phyloP scores from a whole-genome alignment of 1,140 invertebrate genomes.

The Drosophila subpulchrella region DNA sequence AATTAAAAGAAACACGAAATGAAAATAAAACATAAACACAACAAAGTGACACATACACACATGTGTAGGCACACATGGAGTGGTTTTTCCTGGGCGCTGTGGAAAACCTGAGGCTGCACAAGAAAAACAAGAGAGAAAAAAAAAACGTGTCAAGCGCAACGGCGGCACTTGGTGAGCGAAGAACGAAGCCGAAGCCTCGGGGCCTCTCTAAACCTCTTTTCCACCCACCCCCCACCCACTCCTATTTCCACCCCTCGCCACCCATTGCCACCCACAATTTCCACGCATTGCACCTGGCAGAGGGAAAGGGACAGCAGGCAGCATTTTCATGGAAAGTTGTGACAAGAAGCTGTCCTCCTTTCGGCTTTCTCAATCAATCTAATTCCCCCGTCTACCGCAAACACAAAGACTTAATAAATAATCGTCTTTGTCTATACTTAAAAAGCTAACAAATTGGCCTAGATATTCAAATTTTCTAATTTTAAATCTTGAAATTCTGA shows the following conservation, averaged over 20 bases:
- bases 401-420: not conserved
- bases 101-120: slow-evolving; percentile 32
- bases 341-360: slow-evolving; percentile 27
- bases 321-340: slow-evolving; percentile 22
- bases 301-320: not conserved
- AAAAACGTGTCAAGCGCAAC: slow-evolving; percentile 48
- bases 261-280: not conserved
- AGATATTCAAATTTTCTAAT: not conserved
- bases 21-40: slow-evolving; percentile 57
- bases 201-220: slow-evolving; percentile 23
- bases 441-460: not conserved
- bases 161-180: slow-evolving; percentile 21
- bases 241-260: not conserved
- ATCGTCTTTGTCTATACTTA: not conserved
- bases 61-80: slow-evolving; percentile 21
- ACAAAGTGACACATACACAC: slow-evolving; percentile 46
- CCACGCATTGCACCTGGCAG: slow-evolving; percentile 7
- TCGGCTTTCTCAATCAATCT: slow-evolving; percentile 33
- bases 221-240: not conserved
- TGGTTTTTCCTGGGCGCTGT: slow-evolving; percentile 19
- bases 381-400: not conserved
- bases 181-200: slow-evolving; percentile 39
- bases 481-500: not conserved
- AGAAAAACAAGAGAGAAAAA: slow-evolving; percentile 20
- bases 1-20: slow-evolving; percentile 60